Percentiles rank a stretch among this genome's conserved stretches.
phyloP scores from a whole-genome alignment of 30 jellyfish, hydroid and myxozoan species.

The Catostylus mosaicus region DNA sequence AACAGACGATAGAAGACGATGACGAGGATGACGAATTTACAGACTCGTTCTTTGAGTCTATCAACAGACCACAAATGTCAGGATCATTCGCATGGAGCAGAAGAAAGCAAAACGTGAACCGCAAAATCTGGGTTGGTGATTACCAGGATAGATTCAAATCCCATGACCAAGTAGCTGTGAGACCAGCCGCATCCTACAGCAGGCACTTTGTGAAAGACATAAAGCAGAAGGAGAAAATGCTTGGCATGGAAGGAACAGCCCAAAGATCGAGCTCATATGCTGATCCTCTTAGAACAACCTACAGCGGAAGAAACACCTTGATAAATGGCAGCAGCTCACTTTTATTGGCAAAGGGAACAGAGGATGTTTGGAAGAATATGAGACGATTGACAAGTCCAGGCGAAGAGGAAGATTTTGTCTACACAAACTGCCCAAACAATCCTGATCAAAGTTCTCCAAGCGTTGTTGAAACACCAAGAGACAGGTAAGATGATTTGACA shows the following conservation, averaged over 20 bases:
- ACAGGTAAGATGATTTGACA: not conserved
- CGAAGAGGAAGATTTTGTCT: slow-evolving; percentile 9
- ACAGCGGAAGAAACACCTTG: not conserved
- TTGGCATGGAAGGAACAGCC: not conserved
- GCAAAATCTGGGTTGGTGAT: not conserved
- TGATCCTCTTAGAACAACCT: no score
- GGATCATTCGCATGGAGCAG: not conserved
- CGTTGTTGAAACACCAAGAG: not conserved
- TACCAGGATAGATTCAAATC: not conserved
- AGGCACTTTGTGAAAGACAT: slow-evolving; percentile 20
- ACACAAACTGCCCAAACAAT: not conserved
- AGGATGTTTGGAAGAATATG: slow-evolving; percentile 6
- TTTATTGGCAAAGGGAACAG: not conserved
- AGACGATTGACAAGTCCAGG: slow-evolving; percentile 6
- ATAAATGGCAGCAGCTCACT: not conserved
- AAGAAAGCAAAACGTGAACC: not conserved
- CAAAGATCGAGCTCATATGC: not conserved
- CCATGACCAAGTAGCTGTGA: not conserved
- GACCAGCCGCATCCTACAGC: slow-evolving; percentile 43
- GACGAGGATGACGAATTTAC: not conserved
- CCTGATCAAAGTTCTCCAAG: not conserved
- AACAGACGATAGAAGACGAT: not conserved
- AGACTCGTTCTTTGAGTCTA: not conserved
- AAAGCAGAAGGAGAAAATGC: not conserved
- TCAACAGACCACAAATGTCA: not conserved